A percentile compares a stretch with the other conserved stretches of the same genome.
phyloP scores from a whole-genome alignment of 2,888 invertebrate species.

The Scaptomyza reducta region DNA sequence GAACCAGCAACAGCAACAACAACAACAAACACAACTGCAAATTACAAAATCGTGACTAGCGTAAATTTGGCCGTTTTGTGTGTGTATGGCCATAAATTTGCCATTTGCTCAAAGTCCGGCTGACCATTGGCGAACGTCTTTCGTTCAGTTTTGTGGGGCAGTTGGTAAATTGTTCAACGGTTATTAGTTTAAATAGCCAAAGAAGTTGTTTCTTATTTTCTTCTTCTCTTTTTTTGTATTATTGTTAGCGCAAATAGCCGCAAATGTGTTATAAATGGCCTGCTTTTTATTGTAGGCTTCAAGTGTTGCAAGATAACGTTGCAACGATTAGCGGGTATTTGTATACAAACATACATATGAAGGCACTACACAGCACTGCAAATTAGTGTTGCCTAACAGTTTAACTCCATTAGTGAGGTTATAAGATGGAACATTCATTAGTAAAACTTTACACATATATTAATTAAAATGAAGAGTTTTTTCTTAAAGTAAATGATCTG shows the following conservation, averaged over 20 bases:
- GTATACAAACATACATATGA: not conserved
- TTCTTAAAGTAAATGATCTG: too few species aligned
- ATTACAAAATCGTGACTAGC: constrained; percentile 81
- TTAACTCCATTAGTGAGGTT: too few species aligned
- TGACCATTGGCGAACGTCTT: constrained; percentile 36
- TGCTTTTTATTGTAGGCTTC: not conserved
- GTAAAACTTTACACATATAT: too few species aligned
- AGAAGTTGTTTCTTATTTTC: constrained; percentile 28
- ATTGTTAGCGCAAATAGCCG: constrained; percentile 47
- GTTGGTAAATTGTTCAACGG: constrained; percentile 49
- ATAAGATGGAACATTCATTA: too few species aligned
- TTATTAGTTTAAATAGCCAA: constrained; percentile 71
- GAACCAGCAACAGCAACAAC: constrained; percentile 23
- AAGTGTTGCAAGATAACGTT: constrained; percentile 5
- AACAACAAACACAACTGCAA: constrained; percentile 60
- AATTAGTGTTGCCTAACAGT: not conserved
- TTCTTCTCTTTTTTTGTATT: constrained; percentile 12
- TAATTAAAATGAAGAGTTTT: too few species aligned
- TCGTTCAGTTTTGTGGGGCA: constrained; percentile 28
- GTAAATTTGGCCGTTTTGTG: constrained; percentile 68
- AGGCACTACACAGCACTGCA: not conserved
- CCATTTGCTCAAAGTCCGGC: constrained; percentile 50
- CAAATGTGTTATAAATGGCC: constrained; percentile 46
- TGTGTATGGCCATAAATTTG: constrained; percentile 60
- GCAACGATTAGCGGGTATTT: not conserved